These are phyloP conservation scores for Pteronotus mesoamericanus DNA, from an alignment of 2,797 vertebrate species.

Conservation along the genomic window DNA sequence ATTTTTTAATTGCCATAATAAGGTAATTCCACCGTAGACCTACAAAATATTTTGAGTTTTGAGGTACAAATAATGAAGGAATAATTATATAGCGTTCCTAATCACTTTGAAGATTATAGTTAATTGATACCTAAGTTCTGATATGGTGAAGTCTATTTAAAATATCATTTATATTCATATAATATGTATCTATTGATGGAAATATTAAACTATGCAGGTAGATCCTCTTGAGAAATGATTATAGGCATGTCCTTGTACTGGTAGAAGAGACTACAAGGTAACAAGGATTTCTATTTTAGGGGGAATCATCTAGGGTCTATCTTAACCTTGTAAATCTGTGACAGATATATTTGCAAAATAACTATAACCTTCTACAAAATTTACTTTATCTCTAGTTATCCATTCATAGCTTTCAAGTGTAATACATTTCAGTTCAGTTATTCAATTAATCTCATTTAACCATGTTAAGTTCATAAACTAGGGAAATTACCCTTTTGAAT, in stretches of 20 bases:
- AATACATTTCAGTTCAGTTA: neutral
- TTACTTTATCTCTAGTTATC: neutral
- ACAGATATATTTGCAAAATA: neutral
- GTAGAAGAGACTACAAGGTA: neutral
- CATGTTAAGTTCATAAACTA: neutral
- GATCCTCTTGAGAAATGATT: neutral
- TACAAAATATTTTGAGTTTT: conserved; percentile 25
- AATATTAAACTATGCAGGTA: neutral
- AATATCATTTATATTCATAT: neutral
- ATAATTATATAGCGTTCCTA: neutral
- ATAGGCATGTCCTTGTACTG: neutral
- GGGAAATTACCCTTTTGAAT: neutral
- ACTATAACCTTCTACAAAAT: neutral
- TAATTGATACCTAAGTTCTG: neutral
- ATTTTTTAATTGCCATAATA: conserved; percentile 10
- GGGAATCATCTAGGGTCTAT: neutral
- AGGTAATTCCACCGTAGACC: neutral
- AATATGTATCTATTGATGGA: neutral
- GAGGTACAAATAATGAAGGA: neutral
- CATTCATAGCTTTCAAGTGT: neutral
- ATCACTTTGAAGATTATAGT: conserved; percentile 22
- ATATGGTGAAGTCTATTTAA: neutral
- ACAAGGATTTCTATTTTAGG: neutral
- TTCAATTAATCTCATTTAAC: neutral
- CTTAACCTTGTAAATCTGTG: neutral